Evolutionary conservation across 2,113 vertebrate species (phyloP).

Genomic region (Neopipo cinnamomea): DNA sequence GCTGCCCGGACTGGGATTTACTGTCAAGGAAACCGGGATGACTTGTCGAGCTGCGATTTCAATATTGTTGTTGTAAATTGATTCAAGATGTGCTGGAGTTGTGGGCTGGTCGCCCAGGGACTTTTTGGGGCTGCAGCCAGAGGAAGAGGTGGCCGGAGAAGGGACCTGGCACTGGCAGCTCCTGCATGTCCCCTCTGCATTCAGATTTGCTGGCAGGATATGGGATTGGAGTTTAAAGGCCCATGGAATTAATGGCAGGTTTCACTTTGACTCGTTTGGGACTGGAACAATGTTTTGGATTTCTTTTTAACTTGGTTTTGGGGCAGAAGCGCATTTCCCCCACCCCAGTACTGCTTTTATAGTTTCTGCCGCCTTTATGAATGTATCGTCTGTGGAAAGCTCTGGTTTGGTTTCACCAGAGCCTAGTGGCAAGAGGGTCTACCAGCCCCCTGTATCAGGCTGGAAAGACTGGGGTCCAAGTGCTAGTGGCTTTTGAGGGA

Average conservation of each 20-base stretch:
- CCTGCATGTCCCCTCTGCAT: background rate
- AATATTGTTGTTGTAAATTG: constrained; percentile 29
- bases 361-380: background rate
- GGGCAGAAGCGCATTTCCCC: background rate
- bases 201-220: background rate
- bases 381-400: background rate
- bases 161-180: background rate
- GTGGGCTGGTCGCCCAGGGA: background rate
- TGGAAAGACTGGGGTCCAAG: fast-evolving
- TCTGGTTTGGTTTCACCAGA: background rate
- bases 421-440: background rate
- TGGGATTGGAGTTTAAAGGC: background rate
- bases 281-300: background rate
- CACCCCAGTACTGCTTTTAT: background rate
- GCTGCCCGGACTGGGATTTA: constrained; percentile 45
- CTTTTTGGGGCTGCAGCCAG: background rate
- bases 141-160: background rate
- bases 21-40: constrained; percentile 39
- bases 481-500: background rate
- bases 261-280: background rate
- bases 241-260: background rate
- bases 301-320: background rate
- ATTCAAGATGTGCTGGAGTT: constrained; percentile 42
- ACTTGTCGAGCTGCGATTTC: constrained; percentile 20
- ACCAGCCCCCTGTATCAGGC: fast-evolving